Base-by-base conservation (phyloP, 1,140 invertebrate genomes). In the Anastatus disparis region DNA sequence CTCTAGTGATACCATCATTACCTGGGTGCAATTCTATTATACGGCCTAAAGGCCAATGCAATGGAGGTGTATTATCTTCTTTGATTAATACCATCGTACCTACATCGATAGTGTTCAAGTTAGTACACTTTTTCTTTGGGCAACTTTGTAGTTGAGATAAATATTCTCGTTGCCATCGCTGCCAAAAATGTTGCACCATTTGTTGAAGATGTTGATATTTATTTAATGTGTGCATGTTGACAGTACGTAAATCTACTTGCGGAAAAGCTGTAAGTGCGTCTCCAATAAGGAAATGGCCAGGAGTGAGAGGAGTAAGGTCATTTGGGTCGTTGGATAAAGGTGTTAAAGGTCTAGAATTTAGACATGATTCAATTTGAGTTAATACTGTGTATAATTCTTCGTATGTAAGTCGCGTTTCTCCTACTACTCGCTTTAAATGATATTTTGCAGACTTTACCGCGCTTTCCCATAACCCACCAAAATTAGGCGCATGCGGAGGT, bases 281-380 rank as follows among this genome's bases (percentile, higher is more conserved):
- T n/a, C 61, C 64, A 66, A 67, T 67, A 2, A 73, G 15, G 50
- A 71, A 56, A 15, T 52, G 48, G 6, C 3, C 27, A 6, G 48
- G 44, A 22, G 48, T 38, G 22, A 59, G 38, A 26, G 53, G 24
- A 15, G 50, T 42, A 17, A 35, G 22, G 24, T 69, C 66, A 52
- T 59, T 42, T 13, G 66, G 44, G 20, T 69, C 29, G n/a, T 6
- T 24, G 9, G 53, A 59, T 3, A 69, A 15, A 26, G 66, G 20
- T 1, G 17, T 44, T 6, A 27, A 27, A 17, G 66, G 56, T 10
- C 59, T 7, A 0, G 68, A 70, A 46, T 70, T 70, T 29, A 63
- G 38, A 22, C 31, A 44, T 27, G 58, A 22, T 40, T 74, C 62
- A 9, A 74, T 62, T 53, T 71, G 61, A 3, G 58, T 53, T n/a